Evolutionary conservation across 1,140 invertebrate species (phyloP), one percentile per base, ranked within the genome.

Genomic region (Listronotus oregonensis): DNA sequence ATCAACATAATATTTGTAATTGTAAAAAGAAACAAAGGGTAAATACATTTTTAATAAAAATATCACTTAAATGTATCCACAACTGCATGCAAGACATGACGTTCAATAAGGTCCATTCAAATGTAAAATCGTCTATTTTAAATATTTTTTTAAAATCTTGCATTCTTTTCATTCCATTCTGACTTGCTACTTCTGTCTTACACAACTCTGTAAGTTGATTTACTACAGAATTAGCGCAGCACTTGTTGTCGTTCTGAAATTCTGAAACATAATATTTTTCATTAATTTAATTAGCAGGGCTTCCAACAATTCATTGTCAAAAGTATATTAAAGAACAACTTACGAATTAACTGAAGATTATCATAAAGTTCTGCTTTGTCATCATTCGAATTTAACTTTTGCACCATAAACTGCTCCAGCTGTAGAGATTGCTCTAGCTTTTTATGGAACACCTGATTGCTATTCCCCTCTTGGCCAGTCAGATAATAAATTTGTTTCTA

Each of bases 91-190:
- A 64, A 54, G 67, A 67, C 34, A 75, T 64, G 14, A 69, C 65
- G 68, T 76, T 77, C 54, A 76, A 52, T 47, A 69, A 10, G n/a
- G 70, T 69, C 75, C 75, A 77, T 39, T 77, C 74, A 65, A 67
- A 74, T 15, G 72, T 68, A 49, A 71, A 67, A 58, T 70, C 68
- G 51, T 71, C 71, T 51, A 77, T 65, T 68, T 72, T 75, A 40
- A 75, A 70, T 14, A 21, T 57, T 42, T 71, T 71, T 40, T 72
- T 70, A 47, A 72, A 75, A n/a, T 68, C 58, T 17, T 27, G 50
- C 9, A 72, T 51, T 39, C 60, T 39, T 15, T 72, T 66, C n/a
- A 49, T 18, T 47, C 64, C 61, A 43, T 66, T 66, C 14, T 70
- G 67, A 47, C 46, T 70, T 27, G 63, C 37, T 42, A 58, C 66